These are phyloP conservation scores for Cantharis lateralis DNA, from an alignment of 2,888 invertebrate species.

Conservation along the genomic window DNA sequence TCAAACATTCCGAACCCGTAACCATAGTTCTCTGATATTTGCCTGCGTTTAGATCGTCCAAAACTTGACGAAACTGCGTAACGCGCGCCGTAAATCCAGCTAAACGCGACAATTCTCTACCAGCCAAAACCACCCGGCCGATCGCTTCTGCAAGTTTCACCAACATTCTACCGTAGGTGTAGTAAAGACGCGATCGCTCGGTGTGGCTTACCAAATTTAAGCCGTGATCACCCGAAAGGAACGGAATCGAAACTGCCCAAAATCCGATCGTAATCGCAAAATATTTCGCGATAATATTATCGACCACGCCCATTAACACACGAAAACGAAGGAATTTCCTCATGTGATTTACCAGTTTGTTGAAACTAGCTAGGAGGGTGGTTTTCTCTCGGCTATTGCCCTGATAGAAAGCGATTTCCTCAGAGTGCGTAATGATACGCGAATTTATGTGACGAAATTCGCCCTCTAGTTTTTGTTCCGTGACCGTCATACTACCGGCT, in stretches of 20 bases:
- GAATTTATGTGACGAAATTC: conserved; percentile 98
- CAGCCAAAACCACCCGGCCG: conserved; percentile 92
- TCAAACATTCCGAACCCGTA: conserved; percentile 50
- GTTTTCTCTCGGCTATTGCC: conserved; percentile 86
- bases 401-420: conserved; percentile 87
- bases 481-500: conserved; percentile 85
- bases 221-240: conserved; percentile 77
- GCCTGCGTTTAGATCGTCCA: conserved; percentile 81
- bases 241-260: conserved; percentile 92
- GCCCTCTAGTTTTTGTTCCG: conserved; percentile 96
- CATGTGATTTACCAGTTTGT: conserved; percentile 83
- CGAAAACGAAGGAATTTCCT: conserved; percentile 87
- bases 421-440: conserved; percentile 93
- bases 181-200: conserved; percentile 84
- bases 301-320: conserved; percentile 90
- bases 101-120: conserved; percentile 89
- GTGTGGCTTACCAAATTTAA: conserved; percentile 70
- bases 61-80: conserved; percentile 83
- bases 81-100: conserved; percentile 95
- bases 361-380: conserved; percentile 86
- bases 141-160: conserved; percentile 97
- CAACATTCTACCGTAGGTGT: conserved; percentile 95
- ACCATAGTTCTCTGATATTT: conserved; percentile 73
- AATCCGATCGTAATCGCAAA: conserved; percentile 96
- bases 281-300: conserved; percentile 97